Percentiles rank a stretch among this genome's conserved stretches.
phyloP scores from a whole-genome alignment of 2,888 invertebrate species.

The Drosophila borealis region DNA sequence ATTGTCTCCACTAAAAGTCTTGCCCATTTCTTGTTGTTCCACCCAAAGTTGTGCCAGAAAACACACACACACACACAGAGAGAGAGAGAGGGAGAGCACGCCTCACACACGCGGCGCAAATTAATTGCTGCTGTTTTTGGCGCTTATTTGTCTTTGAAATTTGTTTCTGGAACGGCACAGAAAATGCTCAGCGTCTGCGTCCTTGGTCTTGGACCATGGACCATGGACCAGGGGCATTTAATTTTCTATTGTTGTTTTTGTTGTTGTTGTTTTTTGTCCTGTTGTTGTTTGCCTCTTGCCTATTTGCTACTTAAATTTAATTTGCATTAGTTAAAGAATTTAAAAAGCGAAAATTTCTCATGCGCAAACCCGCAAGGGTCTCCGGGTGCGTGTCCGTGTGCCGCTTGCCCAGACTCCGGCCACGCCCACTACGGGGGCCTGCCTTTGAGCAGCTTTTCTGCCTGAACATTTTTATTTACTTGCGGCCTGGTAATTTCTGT shows the following conservation, averaged over 20 bases:
- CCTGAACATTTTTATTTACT: slow-evolving; percentile 78
- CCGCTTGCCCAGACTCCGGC: background rate
- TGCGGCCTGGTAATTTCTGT: slow-evolving; percentile 74
- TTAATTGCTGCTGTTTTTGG: slow-evolving; percentile 81
- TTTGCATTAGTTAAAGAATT: slow-evolving; percentile 81
- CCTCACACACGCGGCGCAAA: slow-evolving; percentile 69
- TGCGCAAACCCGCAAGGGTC: slow-evolving; percentile 57
- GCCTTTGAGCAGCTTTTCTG: slow-evolving; percentile 74
- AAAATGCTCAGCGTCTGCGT: slow-evolving; percentile 20
- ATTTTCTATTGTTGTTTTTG: slow-evolving; percentile 40
- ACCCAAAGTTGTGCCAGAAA: slow-evolving; percentile 48
- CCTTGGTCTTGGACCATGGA: slow-evolving; percentile 23
- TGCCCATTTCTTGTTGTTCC: slow-evolving; percentile 29
- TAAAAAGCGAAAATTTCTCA: slow-evolving; percentile 75
- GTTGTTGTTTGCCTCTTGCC: slow-evolving; percentile 66
- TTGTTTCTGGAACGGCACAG: slow-evolving; percentile 71
- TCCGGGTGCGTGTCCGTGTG: slow-evolving; percentile 28
- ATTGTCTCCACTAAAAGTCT: slow-evolving; percentile 67
- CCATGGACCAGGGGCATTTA: slow-evolving; percentile 51
- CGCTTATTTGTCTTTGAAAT: slow-evolving; percentile 82
- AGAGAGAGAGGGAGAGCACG: no score
- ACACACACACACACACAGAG: slow-evolving; percentile 15
- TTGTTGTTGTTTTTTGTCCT: slow-evolving; percentile 21
- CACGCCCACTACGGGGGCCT: background rate
- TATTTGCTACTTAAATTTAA: slow-evolving; percentile 81